Evolutionary conservation across 2,797 vertebrate genomes (phyloP).

Genomic region (Luscinia luscinia): DNA sequence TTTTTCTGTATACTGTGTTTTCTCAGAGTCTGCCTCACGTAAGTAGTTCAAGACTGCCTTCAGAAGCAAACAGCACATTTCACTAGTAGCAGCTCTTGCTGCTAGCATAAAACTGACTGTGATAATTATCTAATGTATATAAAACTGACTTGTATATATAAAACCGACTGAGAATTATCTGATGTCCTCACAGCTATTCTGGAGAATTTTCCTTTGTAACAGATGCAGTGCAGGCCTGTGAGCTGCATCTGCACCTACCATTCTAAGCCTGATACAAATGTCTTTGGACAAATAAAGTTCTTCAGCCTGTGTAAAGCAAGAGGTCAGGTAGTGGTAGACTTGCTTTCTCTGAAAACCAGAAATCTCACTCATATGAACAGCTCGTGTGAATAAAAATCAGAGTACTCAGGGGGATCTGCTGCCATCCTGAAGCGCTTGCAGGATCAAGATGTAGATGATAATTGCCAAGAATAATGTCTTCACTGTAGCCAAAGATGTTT

Average conservation of each 20-base stretch:
- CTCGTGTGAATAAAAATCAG: not conserved
- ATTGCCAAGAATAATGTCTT: not conserved
- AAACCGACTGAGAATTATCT: not conserved
- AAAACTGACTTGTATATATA: too few species aligned
- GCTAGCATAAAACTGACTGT: not conserved
- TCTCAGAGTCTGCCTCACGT: not conserved
- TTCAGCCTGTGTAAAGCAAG: not conserved
- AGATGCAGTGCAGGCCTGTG: not conserved
- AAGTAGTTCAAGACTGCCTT: not conserved
- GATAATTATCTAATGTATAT: accelerated
- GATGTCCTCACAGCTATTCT: not conserved
- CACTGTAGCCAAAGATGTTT: not conserved
- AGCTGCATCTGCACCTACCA: not conserved
- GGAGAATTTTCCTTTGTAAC: not conserved
- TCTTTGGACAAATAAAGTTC: not conserved
- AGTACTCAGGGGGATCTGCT: not conserved
- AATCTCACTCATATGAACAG: not conserved
- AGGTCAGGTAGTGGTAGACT: not conserved
- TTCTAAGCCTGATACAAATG: not conserved
- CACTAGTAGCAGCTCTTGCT: not conserved
- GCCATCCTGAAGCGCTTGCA: not conserved
- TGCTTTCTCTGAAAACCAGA: not conserved
- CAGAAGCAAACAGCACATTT: not conserved
- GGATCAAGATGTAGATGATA: not conserved
- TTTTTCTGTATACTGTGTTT: too few species aligned